Conservation (phyloP, 2,797 vertebrate species). For the Clamator glandarius region DNA sequence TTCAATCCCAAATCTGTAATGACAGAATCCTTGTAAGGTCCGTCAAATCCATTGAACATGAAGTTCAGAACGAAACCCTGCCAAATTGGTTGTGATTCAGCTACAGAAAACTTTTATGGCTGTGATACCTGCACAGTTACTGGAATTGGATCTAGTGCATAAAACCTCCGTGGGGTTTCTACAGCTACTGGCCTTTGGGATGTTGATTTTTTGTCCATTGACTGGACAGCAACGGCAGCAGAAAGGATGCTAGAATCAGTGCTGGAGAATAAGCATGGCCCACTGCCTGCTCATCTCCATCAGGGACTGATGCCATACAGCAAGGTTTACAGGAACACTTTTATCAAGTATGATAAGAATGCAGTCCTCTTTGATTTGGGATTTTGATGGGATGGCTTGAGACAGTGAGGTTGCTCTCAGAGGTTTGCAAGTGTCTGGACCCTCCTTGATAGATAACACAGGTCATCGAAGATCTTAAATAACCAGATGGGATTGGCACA, state of each 20-base stretch:
- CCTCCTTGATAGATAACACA: neutral
- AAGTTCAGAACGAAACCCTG: neutral
- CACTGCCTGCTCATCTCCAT: neutral
- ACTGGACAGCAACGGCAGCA: neutral
- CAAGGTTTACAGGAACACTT: neutral
- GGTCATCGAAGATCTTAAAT: neutral
- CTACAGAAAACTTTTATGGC: neutral
- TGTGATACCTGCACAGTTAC: neutral
- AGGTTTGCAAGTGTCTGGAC: neutral
- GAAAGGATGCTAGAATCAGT: neutral
- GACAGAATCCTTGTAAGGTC: neutral
- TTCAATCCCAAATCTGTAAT: neutral
- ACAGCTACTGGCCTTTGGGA: neutral
- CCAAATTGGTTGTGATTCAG: too few species aligned
- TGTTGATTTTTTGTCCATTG: neutral
- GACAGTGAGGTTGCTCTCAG: neutral
- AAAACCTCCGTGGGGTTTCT: neutral
- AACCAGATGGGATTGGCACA: neutral
- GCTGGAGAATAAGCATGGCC: neutral
- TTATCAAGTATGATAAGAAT: accelerated
- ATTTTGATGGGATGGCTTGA: neutral
- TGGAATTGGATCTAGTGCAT: neutral
- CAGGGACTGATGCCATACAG: accelerated
- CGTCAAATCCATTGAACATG: neutral
- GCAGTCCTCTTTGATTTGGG: neutral